phyloP scores from a whole-genome alignment of 1,140 invertebrate genomes.

The Drosophila albomicans region DNA sequence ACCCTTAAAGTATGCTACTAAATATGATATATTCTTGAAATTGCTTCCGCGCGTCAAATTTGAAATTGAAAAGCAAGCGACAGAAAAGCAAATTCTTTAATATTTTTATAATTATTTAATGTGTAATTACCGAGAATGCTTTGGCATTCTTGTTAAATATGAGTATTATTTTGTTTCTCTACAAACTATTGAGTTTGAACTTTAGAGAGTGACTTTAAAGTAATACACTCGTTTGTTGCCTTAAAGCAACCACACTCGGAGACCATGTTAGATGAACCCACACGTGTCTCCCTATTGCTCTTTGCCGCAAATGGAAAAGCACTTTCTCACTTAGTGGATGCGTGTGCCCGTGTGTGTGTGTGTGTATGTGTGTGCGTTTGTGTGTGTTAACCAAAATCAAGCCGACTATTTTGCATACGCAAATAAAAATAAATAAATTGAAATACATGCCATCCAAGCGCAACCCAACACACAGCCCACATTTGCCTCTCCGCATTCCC shows the following conservation, averaged over 20 bases:
- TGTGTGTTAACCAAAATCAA: slow-evolving; percentile 67
- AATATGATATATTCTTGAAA: no score
- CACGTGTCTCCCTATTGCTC: slow-evolving; percentile 12
- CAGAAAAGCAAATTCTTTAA: no score
- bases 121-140: no score
- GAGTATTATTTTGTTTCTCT: no score
- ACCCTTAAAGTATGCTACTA: no score
- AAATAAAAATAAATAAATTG: slow-evolving; percentile 82
- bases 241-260: not conserved
- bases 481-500: not conserved
- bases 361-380: slow-evolving; percentile 13
- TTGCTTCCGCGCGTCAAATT: no score
- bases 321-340: slow-evolving; percentile 37
- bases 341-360: not conserved
- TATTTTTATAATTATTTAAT: no score
- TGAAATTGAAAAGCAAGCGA: no score
- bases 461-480: not conserved
- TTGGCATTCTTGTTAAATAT: no score
- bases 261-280: not conserved
- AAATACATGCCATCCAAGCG: slow-evolving; percentile 42
- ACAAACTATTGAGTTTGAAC: no score
- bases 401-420: slow-evolving; percentile 76
- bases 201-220: not conserved
- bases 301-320: slow-evolving; percentile 47
- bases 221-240: not conserved